Evolutionary conservation across 2,113 vertebrate species (phyloP).

Genomic region (Ramphastos sulfuratus): DNA sequence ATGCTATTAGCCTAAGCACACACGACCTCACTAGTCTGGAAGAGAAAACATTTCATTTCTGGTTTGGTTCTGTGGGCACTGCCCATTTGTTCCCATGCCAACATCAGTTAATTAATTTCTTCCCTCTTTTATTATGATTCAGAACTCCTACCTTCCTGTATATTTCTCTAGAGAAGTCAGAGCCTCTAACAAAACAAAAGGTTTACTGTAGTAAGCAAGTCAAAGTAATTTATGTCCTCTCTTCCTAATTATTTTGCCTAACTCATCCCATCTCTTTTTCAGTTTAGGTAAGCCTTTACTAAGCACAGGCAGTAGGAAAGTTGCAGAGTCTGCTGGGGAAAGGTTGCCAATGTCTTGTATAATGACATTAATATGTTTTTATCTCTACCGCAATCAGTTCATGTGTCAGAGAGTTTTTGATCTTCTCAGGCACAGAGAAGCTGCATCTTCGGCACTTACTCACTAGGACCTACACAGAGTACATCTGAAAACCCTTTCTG

Average conservation of each 20-base stretch:
- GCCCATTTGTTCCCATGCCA: not conserved
- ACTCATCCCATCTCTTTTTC: not conserved
- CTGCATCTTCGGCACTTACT: not conserved
- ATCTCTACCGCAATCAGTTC: not conserved
- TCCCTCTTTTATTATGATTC: not conserved
- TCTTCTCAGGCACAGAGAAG: not conserved
- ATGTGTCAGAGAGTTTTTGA: not conserved
- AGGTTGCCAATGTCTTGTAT: not conserved
- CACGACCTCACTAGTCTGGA: not conserved
- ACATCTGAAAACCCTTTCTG: not conserved
- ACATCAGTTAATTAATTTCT: not conserved
- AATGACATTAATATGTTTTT: conserved; percentile 27
- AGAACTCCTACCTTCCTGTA: not conserved
- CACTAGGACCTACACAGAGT: not conserved
- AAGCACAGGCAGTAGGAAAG: not conserved
- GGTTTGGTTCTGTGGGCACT: not conserved
- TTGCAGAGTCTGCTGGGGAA: not conserved
- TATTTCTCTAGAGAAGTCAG: not conserved
- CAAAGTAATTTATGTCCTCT: rapidly evolving
- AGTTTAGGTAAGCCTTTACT: not conserved
- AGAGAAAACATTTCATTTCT: not conserved
- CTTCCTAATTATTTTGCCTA: not conserved
- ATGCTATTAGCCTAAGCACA: not conserved
- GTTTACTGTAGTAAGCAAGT: not conserved
- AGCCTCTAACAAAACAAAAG: not conserved